Base-by-base conservation (phyloP, 2,113 vertebrate species). In the Hucho hucho region DNA sequence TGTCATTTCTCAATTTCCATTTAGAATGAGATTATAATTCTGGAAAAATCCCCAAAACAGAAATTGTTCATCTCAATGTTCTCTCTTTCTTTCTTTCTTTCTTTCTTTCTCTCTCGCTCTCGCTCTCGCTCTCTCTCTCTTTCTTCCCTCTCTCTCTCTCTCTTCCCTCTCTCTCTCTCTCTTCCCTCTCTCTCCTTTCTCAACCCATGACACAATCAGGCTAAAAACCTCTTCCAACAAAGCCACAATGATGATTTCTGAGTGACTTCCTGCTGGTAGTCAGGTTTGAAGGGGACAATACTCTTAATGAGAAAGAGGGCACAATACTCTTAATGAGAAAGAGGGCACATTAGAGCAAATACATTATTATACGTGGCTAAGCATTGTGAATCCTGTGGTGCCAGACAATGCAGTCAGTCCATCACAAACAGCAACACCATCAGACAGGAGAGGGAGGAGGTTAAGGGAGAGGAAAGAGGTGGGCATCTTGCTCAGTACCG, bases 151-250 rank as follows among this genome's bases (percentile, higher is more conserved):
- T 6, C 6, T 1, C 6, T 6, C 6, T 1, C 6, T 6, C 6
- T 1, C 6, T 0, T 1, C 6, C 4, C 6, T 6, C 6, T 1
- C 1, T 1, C 6, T 1, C 6, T 6, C 6, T 0, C 6, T 6
- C 6, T 6, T 9, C 6, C 81, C 26, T 25, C 16, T 61, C 79
- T 82, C 78, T 82, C 64, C 1, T 14, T 72, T 75, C 69, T 75
- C 86, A 90, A 87, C 84, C 86, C 87, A 86, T 82, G 79, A 85
- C 86, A 85, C 86, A 88, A 89, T 85, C 85, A 83, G 86, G 75
- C 88, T 20, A 59, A 59, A 59, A 59, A 49, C 16, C 16, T 59
- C 1, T 22, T 18, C 6, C 16, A n/a, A n/a, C 4, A 59, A 59
- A 59, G 56, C 56, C 14, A 14, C 47, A 11, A 49, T 14, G 3